Evolutionary conservation across 64 coral and sea anemone genomes (phyloP).

Genomic region (Montipora foliosa): DNA sequence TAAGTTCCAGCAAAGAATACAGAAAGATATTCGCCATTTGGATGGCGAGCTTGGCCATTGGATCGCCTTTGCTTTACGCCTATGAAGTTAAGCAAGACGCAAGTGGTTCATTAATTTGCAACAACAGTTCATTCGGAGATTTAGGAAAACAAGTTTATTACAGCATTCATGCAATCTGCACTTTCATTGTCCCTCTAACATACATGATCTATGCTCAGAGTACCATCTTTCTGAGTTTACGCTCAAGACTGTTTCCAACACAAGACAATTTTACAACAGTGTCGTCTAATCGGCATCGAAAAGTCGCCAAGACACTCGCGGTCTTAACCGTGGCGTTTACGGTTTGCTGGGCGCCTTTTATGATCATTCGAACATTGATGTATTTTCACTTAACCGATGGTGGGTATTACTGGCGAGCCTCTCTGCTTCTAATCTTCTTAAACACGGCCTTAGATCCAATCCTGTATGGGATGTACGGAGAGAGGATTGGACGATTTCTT

Average conservation of each 20-base stretch:
- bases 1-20: background rate
- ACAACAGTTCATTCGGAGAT: conserved; percentile 11
- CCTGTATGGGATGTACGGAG: conserved; percentile 52
- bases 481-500: background rate
- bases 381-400: conserved; percentile 29
- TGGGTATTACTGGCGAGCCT: conserved; percentile 13
- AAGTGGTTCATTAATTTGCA: background rate
- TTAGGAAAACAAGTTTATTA: conserved; percentile 52
- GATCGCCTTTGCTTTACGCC: conserved; percentile 35
- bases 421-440: conserved; percentile 31
- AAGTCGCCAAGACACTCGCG: conserved; percentile 31
- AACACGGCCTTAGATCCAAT: conserved; percentile 43
- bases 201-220: conserved; percentile 36
- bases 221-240: conserved; percentile 1
- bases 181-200: conserved; percentile 21
- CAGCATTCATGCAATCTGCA: background rate
- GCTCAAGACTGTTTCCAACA: background rate
- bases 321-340: conserved; percentile 47
- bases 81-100: background rate
- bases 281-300: background rate
- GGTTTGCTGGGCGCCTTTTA: conserved; percentile 50
- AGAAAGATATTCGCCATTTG: background rate
- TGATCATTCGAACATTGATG: conserved; percentile 25
- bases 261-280: background rate
- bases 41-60: background rate